Percentiles rank a stretch among this genome's conserved stretches.
phyloP scores from a whole-genome alignment of 2,888 invertebrate genomes.

The Drosophila lutescens region DNA sequence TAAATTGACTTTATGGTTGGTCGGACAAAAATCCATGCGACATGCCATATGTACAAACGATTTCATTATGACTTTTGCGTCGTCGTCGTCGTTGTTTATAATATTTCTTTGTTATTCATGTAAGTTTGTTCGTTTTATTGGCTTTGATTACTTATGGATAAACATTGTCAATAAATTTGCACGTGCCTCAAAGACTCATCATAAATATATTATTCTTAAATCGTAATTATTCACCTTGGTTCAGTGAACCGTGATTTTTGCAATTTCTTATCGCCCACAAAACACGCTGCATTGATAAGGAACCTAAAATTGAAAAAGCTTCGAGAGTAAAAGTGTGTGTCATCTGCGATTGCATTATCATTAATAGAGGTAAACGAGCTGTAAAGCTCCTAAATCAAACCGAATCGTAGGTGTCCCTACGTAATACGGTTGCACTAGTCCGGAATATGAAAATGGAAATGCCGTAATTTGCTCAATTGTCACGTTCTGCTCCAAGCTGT shows the following conservation, averaged over 20 bases:
- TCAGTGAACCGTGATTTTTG: constrained; percentile 32
- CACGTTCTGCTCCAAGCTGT: constrained; percentile 35
- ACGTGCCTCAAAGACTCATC: constrained; percentile 10
- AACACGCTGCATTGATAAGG: constrained; percentile 21
- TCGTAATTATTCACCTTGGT: constrained; percentile 7
- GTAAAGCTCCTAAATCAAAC: neutral
- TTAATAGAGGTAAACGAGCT: neutral
- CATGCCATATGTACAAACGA: constrained; percentile 55
- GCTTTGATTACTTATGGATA: constrained; percentile 16
- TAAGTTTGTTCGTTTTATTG: constrained; percentile 13
- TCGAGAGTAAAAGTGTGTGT: constrained; percentile 8
- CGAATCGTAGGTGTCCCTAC: constrained; percentile 4
- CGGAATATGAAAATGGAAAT: constrained; percentile 26
- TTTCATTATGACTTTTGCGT: constrained; percentile 50
- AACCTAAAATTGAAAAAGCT: neutral
- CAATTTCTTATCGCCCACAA: constrained; percentile 12
- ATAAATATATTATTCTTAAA: neutral
- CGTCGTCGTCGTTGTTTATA: constrained; percentile 2
- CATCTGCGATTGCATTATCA: constrained; percentile 1
- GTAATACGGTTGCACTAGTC: constrained; percentile 23
- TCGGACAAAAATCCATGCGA: constrained; percentile 27
- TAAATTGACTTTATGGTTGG: constrained; percentile 20
- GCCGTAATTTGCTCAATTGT: constrained; percentile 43
- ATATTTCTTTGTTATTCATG: constrained; percentile 32
- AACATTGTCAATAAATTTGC: constrained; percentile 21